A percentile compares a stretch with the other conserved stretches of the same genome.
Evolutionary conservation across 2,797 vertebrate species (phyloP).

Genomic region (Petrocephalus schoutedeni): DNA sequence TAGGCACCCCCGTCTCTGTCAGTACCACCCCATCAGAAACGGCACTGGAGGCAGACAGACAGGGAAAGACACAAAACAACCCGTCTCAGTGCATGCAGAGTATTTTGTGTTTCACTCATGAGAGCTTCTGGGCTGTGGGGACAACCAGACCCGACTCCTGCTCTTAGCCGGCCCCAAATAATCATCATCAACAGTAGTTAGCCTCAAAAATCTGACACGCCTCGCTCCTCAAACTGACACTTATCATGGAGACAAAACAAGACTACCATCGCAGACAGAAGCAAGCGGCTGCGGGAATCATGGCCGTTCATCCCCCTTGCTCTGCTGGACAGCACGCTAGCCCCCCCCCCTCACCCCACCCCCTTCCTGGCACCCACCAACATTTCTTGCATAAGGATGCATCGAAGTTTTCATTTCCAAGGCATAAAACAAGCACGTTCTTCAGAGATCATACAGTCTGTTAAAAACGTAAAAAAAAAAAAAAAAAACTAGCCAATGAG

Average conservation of each 20-base stretch:
- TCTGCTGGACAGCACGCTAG: background rate
- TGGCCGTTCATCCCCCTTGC: background rate
- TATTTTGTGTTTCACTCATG: background rate
- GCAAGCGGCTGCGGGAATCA: background rate
- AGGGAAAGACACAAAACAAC: too few species aligned
- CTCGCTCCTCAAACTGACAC: background rate
- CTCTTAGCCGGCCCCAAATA: background rate
- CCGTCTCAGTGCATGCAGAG: background rate
- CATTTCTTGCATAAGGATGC: background rate
- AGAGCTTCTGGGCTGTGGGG: background rate
- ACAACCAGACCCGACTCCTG: background rate
- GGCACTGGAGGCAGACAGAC: background rate
- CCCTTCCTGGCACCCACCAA: background rate
- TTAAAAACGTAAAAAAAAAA: background rate
- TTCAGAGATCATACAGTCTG: constrained; percentile 7
- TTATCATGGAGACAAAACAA: background rate
- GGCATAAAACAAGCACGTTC: background rate
- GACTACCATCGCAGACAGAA: background rate
- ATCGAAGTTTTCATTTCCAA: background rate
- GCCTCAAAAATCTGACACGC: background rate
- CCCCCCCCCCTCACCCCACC: background rate
- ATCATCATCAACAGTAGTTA: background rate
- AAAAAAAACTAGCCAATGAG: constrained; percentile 18
- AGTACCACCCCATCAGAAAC: background rate
- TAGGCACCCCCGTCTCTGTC: background rate